Conservation (phyloP, 2,113 vertebrate species). For the Xiphias gladius region DNA sequence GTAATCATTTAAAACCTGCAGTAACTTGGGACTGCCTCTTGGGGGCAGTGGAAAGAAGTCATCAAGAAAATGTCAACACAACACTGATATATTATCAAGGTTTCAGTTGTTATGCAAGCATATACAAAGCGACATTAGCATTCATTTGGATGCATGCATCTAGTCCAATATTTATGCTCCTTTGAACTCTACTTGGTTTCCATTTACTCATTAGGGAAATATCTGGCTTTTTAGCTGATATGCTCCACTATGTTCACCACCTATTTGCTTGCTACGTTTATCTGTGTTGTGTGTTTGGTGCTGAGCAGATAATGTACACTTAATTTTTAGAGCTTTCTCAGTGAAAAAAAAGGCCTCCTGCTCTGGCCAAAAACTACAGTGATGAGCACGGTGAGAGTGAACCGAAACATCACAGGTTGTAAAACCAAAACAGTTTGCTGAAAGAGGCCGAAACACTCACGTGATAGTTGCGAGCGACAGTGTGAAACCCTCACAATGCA, state of each 20-base stretch:
- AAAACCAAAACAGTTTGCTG: background rate
- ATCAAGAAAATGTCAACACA: background rate
- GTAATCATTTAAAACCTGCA: background rate
- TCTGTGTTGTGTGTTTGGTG: background rate
- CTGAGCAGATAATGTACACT: too few species aligned
- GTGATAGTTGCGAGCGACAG: background rate
- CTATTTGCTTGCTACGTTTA: background rate
- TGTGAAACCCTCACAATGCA: background rate
- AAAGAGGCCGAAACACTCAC: background rate
- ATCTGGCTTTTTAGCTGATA: background rate
- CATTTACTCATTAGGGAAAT: background rate
- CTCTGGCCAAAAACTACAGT: background rate
- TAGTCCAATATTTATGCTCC: background rate
- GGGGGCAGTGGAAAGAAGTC: background rate
- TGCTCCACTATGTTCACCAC: background rate
- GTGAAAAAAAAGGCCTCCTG: background rate
- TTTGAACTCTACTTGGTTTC: background rate
- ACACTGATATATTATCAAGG: background rate
- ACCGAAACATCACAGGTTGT: background rate
- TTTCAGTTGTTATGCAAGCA: background rate
- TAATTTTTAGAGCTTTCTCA: background rate
- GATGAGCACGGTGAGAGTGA: background rate
- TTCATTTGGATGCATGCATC: background rate
- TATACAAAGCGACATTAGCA: background rate
- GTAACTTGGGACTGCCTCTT: background rate